Percentiles rank a stretch among this genome's conserved stretches.
Conservation (phyloP, 2,888 invertebrate genomes). For the Ectemnius lituratus region DNA sequence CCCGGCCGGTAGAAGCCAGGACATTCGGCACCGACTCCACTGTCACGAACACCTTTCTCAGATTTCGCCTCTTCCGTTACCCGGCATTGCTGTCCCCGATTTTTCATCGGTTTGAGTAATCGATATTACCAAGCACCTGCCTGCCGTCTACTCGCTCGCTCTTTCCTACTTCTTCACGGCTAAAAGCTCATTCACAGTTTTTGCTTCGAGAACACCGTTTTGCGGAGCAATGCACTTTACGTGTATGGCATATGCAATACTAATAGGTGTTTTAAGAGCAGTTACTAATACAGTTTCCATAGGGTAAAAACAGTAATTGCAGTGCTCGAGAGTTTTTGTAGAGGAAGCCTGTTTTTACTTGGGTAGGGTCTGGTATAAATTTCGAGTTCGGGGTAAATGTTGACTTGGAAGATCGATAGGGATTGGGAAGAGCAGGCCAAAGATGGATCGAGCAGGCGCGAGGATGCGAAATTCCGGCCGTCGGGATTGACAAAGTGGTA, state of each 20-base stretch:
- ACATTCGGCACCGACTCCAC: conserved; percentile 40
- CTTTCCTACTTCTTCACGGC: too few relatives aligned
- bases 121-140: too few relatives aligned
- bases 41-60: conserved; percentile 44
- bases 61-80: too few relatives aligned
- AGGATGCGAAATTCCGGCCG: conserved; percentile 43
- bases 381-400: neutral
- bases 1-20: conserved; percentile 36
- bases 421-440: conserved; percentile 14
- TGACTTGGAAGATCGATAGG: conserved; percentile 5
- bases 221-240: too few relatives aligned
- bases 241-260: too few relatives aligned
- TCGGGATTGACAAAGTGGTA: conserved; percentile 51
- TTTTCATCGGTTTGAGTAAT: too few relatives aligned
- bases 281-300: neutral
- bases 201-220: too few relatives aligned
- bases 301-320: conserved; percentile 2
- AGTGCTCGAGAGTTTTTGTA: conserved; percentile 5
- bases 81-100: too few relatives aligned
- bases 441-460: conserved; percentile 17
- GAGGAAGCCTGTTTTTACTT: too few relatives aligned
- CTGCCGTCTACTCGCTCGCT: too few relatives aligned
- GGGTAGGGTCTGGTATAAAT: neutral
- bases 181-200: too few relatives aligned
- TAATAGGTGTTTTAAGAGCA: neutral